Percentiles rank a stretch among this genome's conserved stretches.
phyloP scores from a whole-genome alignment of 2,888 invertebrate species.

The Lasius platythorax region DNA sequence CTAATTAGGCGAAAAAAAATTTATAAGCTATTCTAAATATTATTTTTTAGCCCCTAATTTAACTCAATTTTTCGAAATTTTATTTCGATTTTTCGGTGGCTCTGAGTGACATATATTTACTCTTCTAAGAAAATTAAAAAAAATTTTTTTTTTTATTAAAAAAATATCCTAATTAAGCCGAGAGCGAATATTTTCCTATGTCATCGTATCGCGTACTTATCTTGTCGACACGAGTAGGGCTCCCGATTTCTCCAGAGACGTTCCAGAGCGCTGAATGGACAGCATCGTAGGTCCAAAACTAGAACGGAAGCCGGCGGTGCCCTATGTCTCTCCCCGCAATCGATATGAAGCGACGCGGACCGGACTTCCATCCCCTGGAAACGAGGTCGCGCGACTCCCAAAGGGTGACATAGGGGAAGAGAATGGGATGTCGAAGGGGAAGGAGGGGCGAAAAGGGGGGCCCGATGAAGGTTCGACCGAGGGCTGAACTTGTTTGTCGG shows the following conservation, averaged over 20 bases:
- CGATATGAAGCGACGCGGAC: constrained; percentile 82
- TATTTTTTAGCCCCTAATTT: neutral
- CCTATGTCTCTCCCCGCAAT: constrained; percentile 75
- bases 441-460: constrained; percentile 10
- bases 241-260: constrained; percentile 51
- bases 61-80: neutral
- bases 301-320: constrained; percentile 58
- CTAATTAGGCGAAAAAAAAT: neutral
- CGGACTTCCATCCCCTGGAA: constrained; percentile 72
- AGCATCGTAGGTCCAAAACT: constrained; percentile 38
- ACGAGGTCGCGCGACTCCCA: constrained; percentile 65
- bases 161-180: constrained; percentile 1
- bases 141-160: neutral
- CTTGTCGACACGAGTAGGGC: neutral
- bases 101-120: no score
- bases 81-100: neutral
- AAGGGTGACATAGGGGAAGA: constrained; percentile 40
- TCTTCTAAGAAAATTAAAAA: neutral
- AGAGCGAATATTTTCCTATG: neutral
- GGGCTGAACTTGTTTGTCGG: constrained; percentile 82
- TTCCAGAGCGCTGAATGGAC: constrained; percentile 17
- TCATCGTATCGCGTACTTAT: neutral
- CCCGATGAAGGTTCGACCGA: constrained; percentile 65
- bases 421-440: constrained; percentile 22
- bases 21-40: neutral